These are phyloP conservation scores for Callithrix jacchus DNA, from an alignment of 2,113 vertebrate genomes.

Conservation along the genomic window DNA sequence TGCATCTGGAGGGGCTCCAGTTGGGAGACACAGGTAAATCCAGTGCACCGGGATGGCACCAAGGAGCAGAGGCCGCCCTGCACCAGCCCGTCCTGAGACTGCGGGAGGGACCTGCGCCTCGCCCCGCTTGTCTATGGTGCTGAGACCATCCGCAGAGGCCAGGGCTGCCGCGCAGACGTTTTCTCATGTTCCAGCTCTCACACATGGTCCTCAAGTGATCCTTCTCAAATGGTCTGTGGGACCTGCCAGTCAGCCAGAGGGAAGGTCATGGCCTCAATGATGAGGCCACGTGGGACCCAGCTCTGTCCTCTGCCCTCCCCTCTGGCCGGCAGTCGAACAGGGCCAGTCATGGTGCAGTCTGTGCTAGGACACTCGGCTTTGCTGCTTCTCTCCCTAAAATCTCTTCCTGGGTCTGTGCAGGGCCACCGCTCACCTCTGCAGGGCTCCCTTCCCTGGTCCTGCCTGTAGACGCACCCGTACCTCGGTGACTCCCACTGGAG, in stretches of 20 bases:
- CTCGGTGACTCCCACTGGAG: rapidly evolving
- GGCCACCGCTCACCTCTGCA: background rate
- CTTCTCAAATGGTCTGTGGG: background rate
- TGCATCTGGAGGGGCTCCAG: background rate
- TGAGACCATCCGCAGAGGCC: background rate
- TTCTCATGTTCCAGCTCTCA: no score
- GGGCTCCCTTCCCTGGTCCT: background rate
- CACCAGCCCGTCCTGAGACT: background rate
- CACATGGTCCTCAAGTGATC: no score
- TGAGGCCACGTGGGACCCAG: background rate
- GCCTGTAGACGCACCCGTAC: rapidly evolving
- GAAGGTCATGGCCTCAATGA: no score
- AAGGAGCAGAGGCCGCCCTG: background rate
- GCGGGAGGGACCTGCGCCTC: background rate
- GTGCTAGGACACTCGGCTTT: no score
- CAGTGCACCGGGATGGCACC: background rate
- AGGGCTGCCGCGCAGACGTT: background rate
- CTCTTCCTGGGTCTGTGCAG: background rate
- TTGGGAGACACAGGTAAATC: background rate
- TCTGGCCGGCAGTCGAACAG: rapidly evolving
- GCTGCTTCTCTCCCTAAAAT: background rate
- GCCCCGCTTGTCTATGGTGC: no score
- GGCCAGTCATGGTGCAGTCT: background rate
- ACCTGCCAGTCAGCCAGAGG: background rate
- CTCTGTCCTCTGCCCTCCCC: background rate